phyloP scores from a whole-genome alignment of 2,113 vertebrate species.

The Atlantisia rogersi region DNA sequence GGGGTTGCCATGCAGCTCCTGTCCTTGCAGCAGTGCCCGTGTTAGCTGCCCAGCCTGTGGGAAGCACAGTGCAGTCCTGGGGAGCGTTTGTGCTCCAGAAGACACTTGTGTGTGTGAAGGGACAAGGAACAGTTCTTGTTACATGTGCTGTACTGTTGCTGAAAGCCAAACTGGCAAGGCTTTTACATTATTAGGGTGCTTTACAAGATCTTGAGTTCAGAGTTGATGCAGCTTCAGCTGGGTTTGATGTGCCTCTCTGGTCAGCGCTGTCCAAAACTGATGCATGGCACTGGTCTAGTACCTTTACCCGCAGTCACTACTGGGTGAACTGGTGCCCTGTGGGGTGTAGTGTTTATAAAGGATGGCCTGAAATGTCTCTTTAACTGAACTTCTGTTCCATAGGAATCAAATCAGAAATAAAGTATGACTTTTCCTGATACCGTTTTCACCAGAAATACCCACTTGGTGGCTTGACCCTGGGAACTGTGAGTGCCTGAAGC shows the following conservation, averaged over 20 bases:
- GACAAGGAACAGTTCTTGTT: neutral
- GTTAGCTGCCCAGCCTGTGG: neutral
- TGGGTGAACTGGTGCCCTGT: neutral
- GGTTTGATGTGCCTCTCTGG: neutral
- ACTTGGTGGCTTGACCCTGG: neutral
- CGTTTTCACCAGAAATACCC: neutral
- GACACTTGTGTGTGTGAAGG: accelerated
- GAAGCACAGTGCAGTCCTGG: neutral
- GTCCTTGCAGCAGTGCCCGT: accelerated
- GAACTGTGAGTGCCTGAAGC: neutral
- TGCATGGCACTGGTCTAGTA: neutral
- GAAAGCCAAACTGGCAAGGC: neutral
- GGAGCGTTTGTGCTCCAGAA: neutral
- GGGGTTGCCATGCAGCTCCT: accelerated
- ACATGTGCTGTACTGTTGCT: neutral
- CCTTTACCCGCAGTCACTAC: neutral
- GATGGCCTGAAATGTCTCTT: neutral
- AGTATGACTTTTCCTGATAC: neutral
- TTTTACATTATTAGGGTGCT: neutral
- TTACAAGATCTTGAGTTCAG: neutral
- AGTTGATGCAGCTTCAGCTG: neutral
- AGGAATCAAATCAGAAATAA: neutral
- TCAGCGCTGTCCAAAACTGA: neutral
- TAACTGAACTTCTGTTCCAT: neutral
- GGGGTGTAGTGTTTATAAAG: neutral